phyloP scores from a whole-genome alignment of 2,797 vertebrate genomes.

The Phrynocephalus vlangalii region DNA sequence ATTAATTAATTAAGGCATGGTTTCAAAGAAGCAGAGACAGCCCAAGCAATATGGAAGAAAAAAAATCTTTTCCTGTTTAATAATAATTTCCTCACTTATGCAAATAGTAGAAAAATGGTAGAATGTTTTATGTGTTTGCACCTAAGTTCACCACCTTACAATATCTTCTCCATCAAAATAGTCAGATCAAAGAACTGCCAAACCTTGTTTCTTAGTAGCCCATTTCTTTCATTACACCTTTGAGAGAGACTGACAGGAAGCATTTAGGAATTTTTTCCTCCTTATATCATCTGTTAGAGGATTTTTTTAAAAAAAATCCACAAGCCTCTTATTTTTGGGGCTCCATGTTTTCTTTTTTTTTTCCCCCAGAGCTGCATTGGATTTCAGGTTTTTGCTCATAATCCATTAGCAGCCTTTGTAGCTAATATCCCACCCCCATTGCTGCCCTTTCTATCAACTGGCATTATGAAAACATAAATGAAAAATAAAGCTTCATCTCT shows the following conservation, averaged over 20 bases:
- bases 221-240: neutral
- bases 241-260: neutral
- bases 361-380: slow-evolving; percentile 25
- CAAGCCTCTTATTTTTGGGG: slow-evolving; percentile 19
- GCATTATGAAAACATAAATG: slow-evolving; percentile 63
- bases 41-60: neutral
- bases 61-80: neutral
- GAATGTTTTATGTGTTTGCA: neutral
- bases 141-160: neutral
- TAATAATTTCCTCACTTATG: neutral
- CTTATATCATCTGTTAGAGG: slow-evolving; percentile 22
- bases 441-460: slow-evolving; percentile 64
- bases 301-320: neutral
- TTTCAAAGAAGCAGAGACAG: neutral
- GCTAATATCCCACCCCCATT: slow-evolving; percentile 38
- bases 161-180: neutral
- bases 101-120: neutral
- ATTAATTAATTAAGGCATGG: neutral
- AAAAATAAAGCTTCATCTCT: slow-evolving; percentile 51
- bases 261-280: slow-evolving; percentile 24
- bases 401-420: slow-evolving; percentile 29
- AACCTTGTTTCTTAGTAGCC: neutral
- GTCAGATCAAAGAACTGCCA: neutral
- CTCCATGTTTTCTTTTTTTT: slow-evolving; percentile 27
- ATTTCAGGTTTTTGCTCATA: slow-evolving; percentile 41